Conservation (phyloP, 1,140 invertebrate genomes). For the Sycobia sp. region DNA sequence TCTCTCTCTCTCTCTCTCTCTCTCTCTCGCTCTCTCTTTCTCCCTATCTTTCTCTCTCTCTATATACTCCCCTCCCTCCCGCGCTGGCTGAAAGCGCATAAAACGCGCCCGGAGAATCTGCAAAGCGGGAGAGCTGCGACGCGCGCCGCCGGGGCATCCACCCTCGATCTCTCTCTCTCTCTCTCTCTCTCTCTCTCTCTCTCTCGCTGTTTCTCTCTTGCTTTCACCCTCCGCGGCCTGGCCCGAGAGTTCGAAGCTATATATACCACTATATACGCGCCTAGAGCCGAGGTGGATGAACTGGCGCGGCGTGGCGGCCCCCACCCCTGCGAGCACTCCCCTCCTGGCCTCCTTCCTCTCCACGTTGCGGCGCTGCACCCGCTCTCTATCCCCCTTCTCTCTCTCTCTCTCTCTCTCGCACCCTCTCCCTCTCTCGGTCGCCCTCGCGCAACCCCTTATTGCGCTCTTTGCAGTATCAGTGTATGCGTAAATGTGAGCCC, state of each 20-base stretch:
- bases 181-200: too few species aligned
- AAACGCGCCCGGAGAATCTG: neutral
- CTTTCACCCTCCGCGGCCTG: conserved; percentile 9
- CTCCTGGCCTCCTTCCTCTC: neutral
- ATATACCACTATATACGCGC: too few species aligned
- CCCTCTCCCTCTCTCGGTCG: neutral
- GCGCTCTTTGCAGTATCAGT: too few species aligned
- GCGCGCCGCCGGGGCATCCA: conserved; percentile 12
- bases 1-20: too few species aligned
- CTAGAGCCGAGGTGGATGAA: conserved; percentile 53
- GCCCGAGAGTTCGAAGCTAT: conserved; percentile 17
- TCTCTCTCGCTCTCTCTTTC: too few species aligned
- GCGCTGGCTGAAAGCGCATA: too few species aligned
- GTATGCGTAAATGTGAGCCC: too few species aligned
- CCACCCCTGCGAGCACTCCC: neutral
- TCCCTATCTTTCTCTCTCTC: too few species aligned
- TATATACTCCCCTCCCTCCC: too few species aligned
- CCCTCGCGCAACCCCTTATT: too few species aligned
- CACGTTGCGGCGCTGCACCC: too few species aligned
- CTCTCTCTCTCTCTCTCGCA: neutral
- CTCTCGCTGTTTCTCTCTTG: neutral
- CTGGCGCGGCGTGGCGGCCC: conserved; percentile 32
- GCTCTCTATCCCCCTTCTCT: neutral
- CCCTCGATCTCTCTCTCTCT: neutral
- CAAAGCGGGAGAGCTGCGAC: conserved; percentile 9